Percentiles rank a stretch among this genome's conserved stretches.
Conservation (phyloP, 2,888 invertebrate species). For the Petrophora chlorosata region DNA sequence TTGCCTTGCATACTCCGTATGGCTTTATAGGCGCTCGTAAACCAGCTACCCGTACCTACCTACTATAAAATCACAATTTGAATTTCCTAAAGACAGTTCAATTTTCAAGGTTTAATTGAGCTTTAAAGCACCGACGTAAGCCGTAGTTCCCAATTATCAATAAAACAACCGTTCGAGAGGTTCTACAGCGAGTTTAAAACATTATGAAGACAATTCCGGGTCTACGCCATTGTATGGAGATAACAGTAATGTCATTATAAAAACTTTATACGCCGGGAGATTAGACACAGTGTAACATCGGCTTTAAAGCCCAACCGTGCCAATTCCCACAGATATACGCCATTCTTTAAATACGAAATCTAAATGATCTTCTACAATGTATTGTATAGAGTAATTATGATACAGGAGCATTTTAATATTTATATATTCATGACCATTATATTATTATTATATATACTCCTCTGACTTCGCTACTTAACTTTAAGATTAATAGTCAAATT, state of each 20-base stretch:
- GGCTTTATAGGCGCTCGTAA: conserved; percentile 55
- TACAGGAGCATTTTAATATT: conserved; percentile 7
- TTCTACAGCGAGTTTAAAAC: conserved; percentile 35
- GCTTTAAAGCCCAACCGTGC: conserved; percentile 11
- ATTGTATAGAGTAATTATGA: conserved; percentile 9
- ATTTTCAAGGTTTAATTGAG: conserved; percentile 68
- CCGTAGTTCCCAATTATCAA: conserved; percentile 57
- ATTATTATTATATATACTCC: too few species aligned
- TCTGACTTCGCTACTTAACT: conserved; percentile 6
- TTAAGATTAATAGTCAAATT: conserved; percentile 14
- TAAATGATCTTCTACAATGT: not conserved
- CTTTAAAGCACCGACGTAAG: conserved; percentile 52
- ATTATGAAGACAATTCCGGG: conserved; percentile 38
- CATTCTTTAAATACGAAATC: conserved; percentile 1
- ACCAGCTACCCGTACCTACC: conserved; percentile 39
- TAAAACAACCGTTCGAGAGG: conserved; percentile 55
- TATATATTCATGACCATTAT: conserved; percentile 5
- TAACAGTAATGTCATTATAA: conserved; percentile 30
- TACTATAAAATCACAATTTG: conserved; percentile 56
- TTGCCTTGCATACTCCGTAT: conserved; percentile 25
- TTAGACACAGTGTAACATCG: conserved; percentile 15
- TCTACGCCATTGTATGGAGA: conserved; percentile 25
- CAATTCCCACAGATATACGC: conserved; percentile 18
- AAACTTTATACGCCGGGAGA: conserved; percentile 21
- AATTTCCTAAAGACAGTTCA: conserved; percentile 61